Base-by-base conservation (phyloP, 2,888 invertebrate genomes). In the Pristionchus japonicus region DNA sequence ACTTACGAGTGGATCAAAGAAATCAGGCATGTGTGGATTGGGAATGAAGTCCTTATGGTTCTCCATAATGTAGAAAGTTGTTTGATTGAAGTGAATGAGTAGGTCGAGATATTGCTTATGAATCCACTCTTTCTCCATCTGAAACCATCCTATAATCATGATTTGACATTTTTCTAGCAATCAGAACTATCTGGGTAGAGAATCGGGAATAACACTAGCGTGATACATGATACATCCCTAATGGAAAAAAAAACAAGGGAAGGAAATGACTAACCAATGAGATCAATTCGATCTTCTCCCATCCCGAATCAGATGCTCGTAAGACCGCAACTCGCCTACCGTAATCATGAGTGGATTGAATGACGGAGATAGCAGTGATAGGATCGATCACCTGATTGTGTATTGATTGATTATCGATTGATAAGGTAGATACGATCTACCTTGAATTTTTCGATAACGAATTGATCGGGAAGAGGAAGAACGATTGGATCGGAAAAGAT, bases 61-160 rank as follows among this genome's bases (percentile, higher is more conserved):
- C 13, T 82, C 82, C 15, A 49, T 20, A 20, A 82, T 31, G 49
- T 82, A 82, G 27, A 82, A 47, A 31, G 47, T 31, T 6, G 31
- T 23, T 27, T 17, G 15, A 49, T 82, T 49, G 31, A 47, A 82
- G 3, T 82, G 15, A 37, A 34, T 31, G 47, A 82, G 49, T 1
- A 82, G 17, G 4, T 31, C 17, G 15, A 82, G 49, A n/a, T 52
- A 6, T 31, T 82, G 82, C 0, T 82, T 82, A 11, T 31, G 82
- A n/a, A 34, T 49, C 82, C 82, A 82, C 52, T 82, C 82, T 31
- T 49, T 82, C 6, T 47, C 49, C 20, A 82, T 82, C 82, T 82
- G n/a, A n/a, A n/a, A n/a, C n/a, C n/a, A n/a, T n/a, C n/a, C n/a
- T n/a, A n/a, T n/a, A n/a, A n/a, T n/a, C n/a, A n/a, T n/a, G n/a